Percentiles rank a stretch among this genome's conserved stretches.
Evolutionary conservation across 1,140 invertebrate genomes (phyloP).

Genomic region (Drosophila arizonae): DNA sequence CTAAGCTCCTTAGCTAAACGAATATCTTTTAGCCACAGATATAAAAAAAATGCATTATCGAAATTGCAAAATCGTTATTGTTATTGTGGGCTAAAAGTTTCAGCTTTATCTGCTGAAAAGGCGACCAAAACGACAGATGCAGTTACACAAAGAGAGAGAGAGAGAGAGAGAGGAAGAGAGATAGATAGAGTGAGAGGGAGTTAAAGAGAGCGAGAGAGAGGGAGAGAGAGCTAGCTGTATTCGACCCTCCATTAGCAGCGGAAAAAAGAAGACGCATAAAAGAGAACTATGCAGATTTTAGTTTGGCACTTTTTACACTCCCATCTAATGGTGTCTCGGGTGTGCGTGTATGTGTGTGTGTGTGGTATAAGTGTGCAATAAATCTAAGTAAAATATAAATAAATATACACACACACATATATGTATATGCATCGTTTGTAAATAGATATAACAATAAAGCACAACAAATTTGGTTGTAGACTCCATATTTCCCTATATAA

Average conservation of each 20-base stretch:
- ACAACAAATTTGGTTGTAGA: constrained; percentile 8
- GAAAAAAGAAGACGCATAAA: constrained; percentile 36
- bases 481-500: constrained; percentile 11
- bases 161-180: not conserved
- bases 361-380: constrained; percentile 73
- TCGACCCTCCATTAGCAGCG: constrained; percentile 44
- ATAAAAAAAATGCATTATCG: constrained; percentile 71
- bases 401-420: constrained; percentile 42
- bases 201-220: not conserved
- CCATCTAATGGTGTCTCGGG: constrained; percentile 41
- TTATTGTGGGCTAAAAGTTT: constrained; percentile 65
- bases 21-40: constrained; percentile 29
- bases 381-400: constrained; percentile 61
- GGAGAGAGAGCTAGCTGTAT: constrained; percentile 10
- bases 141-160: constrained; percentile 24
- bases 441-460: constrained; percentile 4
- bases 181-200: not conserved
- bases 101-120: constrained; percentile 54
- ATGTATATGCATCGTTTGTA: constrained; percentile 33
- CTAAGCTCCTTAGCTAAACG: constrained; percentile 14
- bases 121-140: constrained; percentile 34
- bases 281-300: constrained; percentile 63
- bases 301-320: constrained; percentile 34
- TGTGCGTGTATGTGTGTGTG: constrained; percentile 22
- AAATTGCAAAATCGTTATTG: constrained; percentile 76